Evolutionary conservation across 1,140 invertebrate species (phyloP).

Genomic region (Cherax destructor): DNA sequence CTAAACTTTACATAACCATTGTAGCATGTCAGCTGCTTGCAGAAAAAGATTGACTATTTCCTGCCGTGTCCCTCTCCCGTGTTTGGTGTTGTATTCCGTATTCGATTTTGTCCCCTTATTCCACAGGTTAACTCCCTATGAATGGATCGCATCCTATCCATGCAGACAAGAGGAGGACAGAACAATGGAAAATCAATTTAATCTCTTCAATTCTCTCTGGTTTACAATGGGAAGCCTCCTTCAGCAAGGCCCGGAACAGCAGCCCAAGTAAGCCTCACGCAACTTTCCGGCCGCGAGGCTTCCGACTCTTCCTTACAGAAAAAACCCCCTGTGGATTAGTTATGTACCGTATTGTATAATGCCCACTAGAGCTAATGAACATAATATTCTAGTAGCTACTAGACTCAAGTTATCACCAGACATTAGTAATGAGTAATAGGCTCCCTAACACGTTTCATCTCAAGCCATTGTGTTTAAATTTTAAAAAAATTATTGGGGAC

Average conservation of each 20-base stretch:
- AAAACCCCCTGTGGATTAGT: neutral
- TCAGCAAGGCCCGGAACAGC: constrained; percentile 87
- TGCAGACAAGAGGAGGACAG: constrained; percentile 85
- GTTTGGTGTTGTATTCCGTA: constrained; percentile 12
- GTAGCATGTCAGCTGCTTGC: neutral
- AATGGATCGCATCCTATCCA: constrained; percentile 91
- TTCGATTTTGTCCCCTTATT: constrained; percentile 36
- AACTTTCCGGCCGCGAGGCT: constrained; percentile 28
- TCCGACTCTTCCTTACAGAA: constrained; percentile 4
- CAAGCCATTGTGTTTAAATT: too few species aligned
- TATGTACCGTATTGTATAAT: neutral
- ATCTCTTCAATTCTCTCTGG: constrained; percentile 85
- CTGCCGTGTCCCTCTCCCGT: neutral
- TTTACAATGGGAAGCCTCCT: constrained; percentile 78
- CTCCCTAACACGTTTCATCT: neutral
- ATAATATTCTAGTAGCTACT: too few species aligned
- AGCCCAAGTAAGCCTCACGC: constrained; percentile 81
- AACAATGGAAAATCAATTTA: constrained; percentile 88
- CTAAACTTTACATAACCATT: too few species aligned
- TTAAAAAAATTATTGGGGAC: too few species aligned
- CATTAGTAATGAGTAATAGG: neutral
- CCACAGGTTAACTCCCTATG: constrained; percentile 82
- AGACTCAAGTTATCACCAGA: neutral
- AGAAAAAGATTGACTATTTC: neutral
- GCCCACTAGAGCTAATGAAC: too few species aligned